Base-by-base conservation (phyloP, 2,888 invertebrate genomes). In the Ophraella communa region DNA sequence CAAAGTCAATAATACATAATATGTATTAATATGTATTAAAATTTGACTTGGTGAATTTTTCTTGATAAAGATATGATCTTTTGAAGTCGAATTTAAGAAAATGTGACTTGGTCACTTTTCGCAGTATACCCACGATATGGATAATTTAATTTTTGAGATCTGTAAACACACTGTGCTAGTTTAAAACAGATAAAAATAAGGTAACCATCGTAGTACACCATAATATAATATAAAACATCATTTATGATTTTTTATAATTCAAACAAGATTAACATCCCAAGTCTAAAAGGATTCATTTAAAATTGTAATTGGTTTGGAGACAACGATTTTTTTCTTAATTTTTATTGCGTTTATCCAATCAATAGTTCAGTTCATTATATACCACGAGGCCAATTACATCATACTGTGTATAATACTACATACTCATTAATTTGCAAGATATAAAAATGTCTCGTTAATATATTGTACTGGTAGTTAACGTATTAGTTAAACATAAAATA, bases 371-470 rank as follows among this genome's bases (percentile, higher is more conserved):
- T 8, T 45, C 21, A 45, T 21, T 45, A 4, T 18, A 0, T 45
- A n/a, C 11, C n/a, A 45, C 45, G 45, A 45, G 45, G 45, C 21
- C 21, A 21, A 21, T 45, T 21, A 21, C 45, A 45, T 21, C 45
- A 45, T 39, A 39, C 39, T 39, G 39, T 39, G 11, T 45, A 45
- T 20, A 21, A 21, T 21, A n/a, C n/a, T n/a, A 11, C 20, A 45
- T 45, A 45, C 4, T 45, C 45, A 21, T 45, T 21, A 45, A 45
- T 45, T 45, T 45, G 11, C n/a, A 11, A 21, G 11, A 45, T 45
- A 45, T 21, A 45, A 45, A 45, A 45, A 45, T 45, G 45, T 21
- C 45, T 45, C 20, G 45, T 45, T 11, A 45, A 45, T 45, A 45
- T 45, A 45, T 11, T 10, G n/a, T 21, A n/a, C 0, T 5, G 11